These are phyloP conservation scores for Leptinotarsa rubiginosa DNA, from an alignment of 2,888 invertebrate genomes.

Conservation along the genomic window DNA sequence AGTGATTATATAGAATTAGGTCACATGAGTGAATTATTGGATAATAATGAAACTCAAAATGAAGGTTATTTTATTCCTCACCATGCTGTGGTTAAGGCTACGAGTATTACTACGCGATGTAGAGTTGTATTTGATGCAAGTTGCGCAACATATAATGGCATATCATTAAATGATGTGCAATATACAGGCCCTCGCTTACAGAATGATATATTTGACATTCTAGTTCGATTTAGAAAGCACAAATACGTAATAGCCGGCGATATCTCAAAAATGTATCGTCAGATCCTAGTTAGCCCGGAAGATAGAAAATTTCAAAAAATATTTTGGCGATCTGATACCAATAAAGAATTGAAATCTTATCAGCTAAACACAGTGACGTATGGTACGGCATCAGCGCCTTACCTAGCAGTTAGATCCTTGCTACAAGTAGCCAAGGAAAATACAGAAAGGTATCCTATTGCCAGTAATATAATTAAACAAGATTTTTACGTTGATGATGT, in stretches of 20 bases:
- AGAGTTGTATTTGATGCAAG: constrained; percentile 12
- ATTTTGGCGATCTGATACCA: constrained; percentile 29
- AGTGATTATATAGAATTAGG: too few relatives aligned
- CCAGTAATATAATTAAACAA: constrained; percentile 16
- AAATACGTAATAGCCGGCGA: neutral
- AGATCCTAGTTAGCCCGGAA: neutral
- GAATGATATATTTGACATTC: constrained; percentile 33
- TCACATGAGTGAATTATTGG: too few relatives aligned
- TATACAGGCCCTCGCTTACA: constrained; percentile 36
- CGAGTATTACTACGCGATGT: too few relatives aligned
- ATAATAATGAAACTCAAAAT: neutral
- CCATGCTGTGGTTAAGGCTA: too few relatives aligned
- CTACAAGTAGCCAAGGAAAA: constrained; percentile 23
- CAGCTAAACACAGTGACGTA: constrained; percentile 35
- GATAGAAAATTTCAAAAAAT: constrained; percentile 28
- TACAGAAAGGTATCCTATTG: constrained; percentile 9
- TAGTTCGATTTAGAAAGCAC: constrained; percentile 6
- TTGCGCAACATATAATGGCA: constrained; percentile 31
- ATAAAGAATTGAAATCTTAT: constrained; percentile 21
- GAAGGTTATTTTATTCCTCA: too few relatives aligned
- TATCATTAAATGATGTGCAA: constrained; percentile 14
- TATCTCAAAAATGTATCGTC: too few relatives aligned
- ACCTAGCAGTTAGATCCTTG: constrained; percentile 26
- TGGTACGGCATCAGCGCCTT: constrained; percentile 31
- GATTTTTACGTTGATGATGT: too few relatives aligned